Base-by-base conservation (phyloP, 2,888 invertebrate genomes). In the Andrena praecox region DNA sequence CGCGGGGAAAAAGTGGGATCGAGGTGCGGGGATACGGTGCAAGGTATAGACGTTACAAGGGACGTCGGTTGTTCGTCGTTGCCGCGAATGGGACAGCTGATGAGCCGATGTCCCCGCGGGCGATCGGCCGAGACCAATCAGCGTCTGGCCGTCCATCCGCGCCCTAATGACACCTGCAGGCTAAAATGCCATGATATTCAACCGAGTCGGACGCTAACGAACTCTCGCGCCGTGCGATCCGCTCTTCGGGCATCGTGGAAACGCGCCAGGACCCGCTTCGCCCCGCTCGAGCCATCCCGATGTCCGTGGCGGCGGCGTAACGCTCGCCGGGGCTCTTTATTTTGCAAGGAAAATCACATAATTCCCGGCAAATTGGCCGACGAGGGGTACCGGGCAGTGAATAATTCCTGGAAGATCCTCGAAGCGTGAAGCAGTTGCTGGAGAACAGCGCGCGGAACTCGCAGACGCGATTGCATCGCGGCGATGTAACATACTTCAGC, bases 91-190 rank as follows among this genome's bases (percentile, higher is more conserved):
- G 91, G 92, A 92, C 93, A 93, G 93, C 92, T 93, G 92, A 92
- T 91, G 92, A 90, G 89, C 87, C 89, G 87, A 85, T 92, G 92
- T 93, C 93, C 91, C 93, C 90, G 87, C 88, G 80, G 93, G 93
- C 93, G 89, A 93, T 92, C 89, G 91, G 89, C 90, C 90, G 91
- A 91, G 92, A 92, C 92, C 92, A 92, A 93, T 92, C 92, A 92
- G 90, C 92, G 89, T 89, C 89, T 85, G 86, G 87, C 87, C 87
- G 87, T 87, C 85, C 89, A 88, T 91, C 89, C 92, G 90, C 90
- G 88, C 89, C 89, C 91, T 93, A 93, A 93, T 93, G 93, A 93
- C 93, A 93, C 92, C 93, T 93, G 92, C 91, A 91, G 93, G 92
- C 92, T 91, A 92, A 92, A 92, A 90, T 90, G 92, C 91, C 92